Percentiles rank a stretch among this genome's conserved stretches.
Conservation (phyloP, 2,888 invertebrate species). For the Eudasyphora cyanicolor region DNA sequence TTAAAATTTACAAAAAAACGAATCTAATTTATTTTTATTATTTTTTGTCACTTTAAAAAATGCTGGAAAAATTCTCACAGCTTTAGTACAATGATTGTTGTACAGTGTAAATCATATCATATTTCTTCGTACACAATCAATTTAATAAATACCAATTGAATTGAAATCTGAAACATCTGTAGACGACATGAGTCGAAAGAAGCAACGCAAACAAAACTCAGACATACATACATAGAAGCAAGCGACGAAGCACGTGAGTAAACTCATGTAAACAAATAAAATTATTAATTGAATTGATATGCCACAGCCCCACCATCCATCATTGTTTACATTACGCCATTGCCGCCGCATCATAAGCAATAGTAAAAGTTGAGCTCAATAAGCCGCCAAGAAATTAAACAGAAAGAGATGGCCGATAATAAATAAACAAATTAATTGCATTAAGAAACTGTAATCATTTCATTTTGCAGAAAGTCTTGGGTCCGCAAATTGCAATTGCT, state of each 20-base stretch:
- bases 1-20: too few species aligned
- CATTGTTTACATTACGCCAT: constrained; percentile 8
- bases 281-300: constrained; percentile 28
- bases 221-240: too few species aligned
- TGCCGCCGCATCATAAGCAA: background rate
- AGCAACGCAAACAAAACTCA: background rate
- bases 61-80: too few species aligned
- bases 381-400: background rate
- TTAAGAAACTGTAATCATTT: background rate
- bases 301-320: background rate
- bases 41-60: too few species aligned
- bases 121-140: background rate
- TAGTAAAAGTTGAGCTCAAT: background rate
- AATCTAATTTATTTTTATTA: too few species aligned
- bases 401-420: background rate
- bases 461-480: background rate
- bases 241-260: constrained; percentile 6
- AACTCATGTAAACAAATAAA: constrained; percentile 16
- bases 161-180: background rate
- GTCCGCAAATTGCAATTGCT: background rate
- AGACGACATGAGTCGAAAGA: background rate
- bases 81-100: too few species aligned
- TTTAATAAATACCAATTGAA: constrained; percentile 8
- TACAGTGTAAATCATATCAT: too few species aligned
- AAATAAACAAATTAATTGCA: constrained; percentile 27